Evolutionary conservation across 2,888 invertebrate genomes (phyloP).

Genomic region (Erebia aethiops): DNA sequence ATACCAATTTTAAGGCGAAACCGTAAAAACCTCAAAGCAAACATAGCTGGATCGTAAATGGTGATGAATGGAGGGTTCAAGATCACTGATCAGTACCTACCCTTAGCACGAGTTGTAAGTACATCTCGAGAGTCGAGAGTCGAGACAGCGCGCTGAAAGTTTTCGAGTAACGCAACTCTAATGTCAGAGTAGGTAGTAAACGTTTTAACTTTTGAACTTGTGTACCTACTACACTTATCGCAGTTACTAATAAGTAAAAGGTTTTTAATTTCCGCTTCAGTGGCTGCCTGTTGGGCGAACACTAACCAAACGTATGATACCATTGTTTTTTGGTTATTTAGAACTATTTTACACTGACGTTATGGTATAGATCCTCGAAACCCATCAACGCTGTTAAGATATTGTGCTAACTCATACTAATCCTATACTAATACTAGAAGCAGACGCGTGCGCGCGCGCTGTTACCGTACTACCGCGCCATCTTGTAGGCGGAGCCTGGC

Average conservation of each 20-base stretch:
- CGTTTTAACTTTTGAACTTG: too few relatives aligned
- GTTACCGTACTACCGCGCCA: constrained; percentile 57
- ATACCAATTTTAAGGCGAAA: constrained; percentile 71
- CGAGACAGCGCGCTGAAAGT: background rate
- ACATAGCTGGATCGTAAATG: constrained; percentile 64
- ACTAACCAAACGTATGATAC: too few relatives aligned
- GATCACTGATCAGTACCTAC: constrained; percentile 46
- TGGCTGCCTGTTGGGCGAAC: too few relatives aligned
- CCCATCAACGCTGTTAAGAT: background rate
- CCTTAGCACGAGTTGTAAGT: background rate
- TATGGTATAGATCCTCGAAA: background rate
- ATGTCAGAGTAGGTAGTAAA: background rate
- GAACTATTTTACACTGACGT: too few relatives aligned
- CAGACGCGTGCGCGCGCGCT: constrained; percentile 51
- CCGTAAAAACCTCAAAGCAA: constrained; percentile 70
- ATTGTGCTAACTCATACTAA: background rate
- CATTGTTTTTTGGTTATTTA: too few relatives aligned
- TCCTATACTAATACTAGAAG: constrained; percentile 37
- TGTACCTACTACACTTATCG: too few relatives aligned
- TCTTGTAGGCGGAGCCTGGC: constrained; percentile 70
- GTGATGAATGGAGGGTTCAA: constrained; percentile 78
- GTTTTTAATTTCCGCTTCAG: too few relatives aligned
- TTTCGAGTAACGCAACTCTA: background rate
- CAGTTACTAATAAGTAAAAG: too few relatives aligned
- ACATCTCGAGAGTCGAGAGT: too few relatives aligned